Evolutionary conservation across 2,113 vertebrate genomes (phyloP).

Genomic region (Lepus europaeus): DNA sequence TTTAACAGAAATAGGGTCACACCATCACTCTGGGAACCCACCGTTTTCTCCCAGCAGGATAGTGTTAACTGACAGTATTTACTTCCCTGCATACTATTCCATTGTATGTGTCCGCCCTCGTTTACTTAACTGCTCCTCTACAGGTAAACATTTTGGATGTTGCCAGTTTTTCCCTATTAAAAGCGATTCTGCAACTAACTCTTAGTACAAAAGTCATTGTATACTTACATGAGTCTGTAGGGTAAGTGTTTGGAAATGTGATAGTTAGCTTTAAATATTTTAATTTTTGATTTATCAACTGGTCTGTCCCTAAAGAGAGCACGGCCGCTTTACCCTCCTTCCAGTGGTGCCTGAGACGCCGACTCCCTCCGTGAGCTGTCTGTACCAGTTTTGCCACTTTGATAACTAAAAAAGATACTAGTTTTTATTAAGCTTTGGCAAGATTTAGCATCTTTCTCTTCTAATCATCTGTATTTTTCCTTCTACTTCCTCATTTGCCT

Average conservation of each 20-base stretch:
- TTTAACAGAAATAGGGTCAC: constrained; percentile 1
- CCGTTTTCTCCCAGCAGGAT: background rate
- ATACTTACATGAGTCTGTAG: background rate
- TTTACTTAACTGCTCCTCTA: background rate
- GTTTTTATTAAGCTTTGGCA: background rate
- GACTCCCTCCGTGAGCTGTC: background rate
- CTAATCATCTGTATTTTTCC: constrained; percentile 23
- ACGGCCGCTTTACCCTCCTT: background rate
- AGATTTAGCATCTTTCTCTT: constrained; percentile 44
- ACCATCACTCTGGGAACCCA: background rate
- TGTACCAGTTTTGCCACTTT: background rate
- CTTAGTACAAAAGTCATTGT: background rate
- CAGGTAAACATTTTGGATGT: background rate
- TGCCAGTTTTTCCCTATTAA: background rate
- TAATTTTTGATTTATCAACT: constrained; percentile 13
- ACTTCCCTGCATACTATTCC: background rate
- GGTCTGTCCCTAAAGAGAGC: background rate
- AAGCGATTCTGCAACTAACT: background rate
- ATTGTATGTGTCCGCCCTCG: background rate
- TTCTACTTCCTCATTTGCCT: background rate
- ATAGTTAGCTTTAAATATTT: background rate
- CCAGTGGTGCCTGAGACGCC: background rate
- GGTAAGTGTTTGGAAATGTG: background rate
- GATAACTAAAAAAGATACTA: background rate
- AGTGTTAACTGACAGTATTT: background rate